Conservation (phyloP, 2,888 invertebrate genomes). For the Toxonevra muliebris region DNA sequence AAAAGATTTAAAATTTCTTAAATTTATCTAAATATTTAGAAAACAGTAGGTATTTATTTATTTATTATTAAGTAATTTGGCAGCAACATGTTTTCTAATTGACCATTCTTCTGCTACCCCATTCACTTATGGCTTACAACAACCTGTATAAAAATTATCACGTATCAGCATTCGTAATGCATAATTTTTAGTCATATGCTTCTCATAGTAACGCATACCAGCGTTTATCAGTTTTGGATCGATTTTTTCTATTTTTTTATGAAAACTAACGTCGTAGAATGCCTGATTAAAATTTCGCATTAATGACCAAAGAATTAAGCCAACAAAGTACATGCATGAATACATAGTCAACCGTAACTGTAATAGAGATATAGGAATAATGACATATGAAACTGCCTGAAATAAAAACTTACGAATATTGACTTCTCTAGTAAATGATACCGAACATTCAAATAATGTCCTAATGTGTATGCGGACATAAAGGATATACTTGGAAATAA, state of each 20-base stretch:
- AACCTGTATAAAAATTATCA: slow-evolving; percentile 69
- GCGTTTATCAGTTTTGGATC: slow-evolving; percentile 73
- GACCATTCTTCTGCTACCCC: no score
- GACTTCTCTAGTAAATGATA: slow-evolving; percentile 70
- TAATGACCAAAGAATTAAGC: slow-evolving; percentile 71
- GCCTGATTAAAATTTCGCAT: slow-evolving; percentile 73
- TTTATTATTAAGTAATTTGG: slow-evolving; percentile 38
- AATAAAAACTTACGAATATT: slow-evolving; percentile 59
- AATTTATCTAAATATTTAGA: no score
- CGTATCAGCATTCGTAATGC: slow-evolving; percentile 77
- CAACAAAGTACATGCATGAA: slow-evolving; percentile 69
- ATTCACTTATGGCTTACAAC: no score
- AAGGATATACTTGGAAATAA: slow-evolving; percentile 67
- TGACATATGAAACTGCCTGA: no score
- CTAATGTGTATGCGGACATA: slow-evolving; percentile 67
- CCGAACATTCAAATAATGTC: slow-evolving; percentile 67
- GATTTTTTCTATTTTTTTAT: slow-evolving; percentile 70
- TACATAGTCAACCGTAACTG: slow-evolving; percentile 67
- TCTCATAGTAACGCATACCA: slow-evolving; percentile 80
- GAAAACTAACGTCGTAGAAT: slow-evolving; percentile 71
- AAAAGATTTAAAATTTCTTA: no score
- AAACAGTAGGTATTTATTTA: no score
- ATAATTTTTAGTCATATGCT: slow-evolving; percentile 76
- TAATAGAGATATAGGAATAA: slow-evolving; percentile 25
- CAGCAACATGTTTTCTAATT: no score